These are phyloP conservation scores for Macropus fuliginosus DNA, from an alignment of 2,797 vertebrate genomes.

Conservation along the genomic window DNA sequence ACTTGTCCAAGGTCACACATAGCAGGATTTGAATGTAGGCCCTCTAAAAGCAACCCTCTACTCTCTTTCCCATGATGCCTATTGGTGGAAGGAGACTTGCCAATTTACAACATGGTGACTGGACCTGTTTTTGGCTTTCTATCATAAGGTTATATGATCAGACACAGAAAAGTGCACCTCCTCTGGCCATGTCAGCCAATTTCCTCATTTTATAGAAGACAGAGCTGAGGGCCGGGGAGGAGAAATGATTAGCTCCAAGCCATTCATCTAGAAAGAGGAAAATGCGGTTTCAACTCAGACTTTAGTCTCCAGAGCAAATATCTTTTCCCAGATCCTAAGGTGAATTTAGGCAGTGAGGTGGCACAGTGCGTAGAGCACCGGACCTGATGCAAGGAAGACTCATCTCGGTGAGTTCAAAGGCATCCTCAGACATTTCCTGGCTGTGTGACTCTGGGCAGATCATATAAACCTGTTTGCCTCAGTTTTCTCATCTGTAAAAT, in stretches of 20 bases:
- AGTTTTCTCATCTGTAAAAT: no score
- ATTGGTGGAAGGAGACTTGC: background rate
- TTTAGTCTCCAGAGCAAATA: background rate
- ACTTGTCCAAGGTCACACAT: background rate
- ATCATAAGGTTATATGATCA: no score
- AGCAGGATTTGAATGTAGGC: background rate
- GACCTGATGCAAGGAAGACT: no score
- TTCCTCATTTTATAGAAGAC: background rate
- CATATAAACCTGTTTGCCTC: no score
- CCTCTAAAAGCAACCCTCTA: no score
- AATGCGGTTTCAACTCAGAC: background rate
- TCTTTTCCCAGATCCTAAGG: background rate
- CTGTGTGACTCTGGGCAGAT: no score
- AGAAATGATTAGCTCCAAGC: background rate
- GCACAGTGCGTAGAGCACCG: no score
- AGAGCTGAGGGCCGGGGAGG: background rate
- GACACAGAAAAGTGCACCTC: background rate
- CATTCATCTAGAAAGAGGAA: background rate
- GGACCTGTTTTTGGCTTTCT: background rate
- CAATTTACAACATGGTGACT: background rate
- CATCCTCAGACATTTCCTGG: no score
- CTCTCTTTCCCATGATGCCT: background rate
- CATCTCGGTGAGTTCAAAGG: no score
- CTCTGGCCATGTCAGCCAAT: background rate
- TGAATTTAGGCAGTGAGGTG: background rate